Evolutionary conservation across 2,113 vertebrate genomes (phyloP).

Genomic region (Synchiropus splendidus): DNA sequence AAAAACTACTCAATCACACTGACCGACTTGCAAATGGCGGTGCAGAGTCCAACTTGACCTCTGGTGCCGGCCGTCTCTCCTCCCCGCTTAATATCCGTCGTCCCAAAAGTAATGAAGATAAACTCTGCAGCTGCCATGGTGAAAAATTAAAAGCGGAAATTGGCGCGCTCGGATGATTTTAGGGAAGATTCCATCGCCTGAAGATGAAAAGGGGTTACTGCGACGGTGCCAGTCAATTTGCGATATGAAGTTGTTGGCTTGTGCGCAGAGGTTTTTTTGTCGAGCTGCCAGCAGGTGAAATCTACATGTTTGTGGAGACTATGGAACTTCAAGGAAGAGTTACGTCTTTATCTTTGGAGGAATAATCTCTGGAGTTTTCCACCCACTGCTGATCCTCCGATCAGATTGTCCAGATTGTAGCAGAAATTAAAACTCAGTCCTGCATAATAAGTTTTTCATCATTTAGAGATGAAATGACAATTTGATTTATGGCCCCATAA

Average conservation of each 20-base stretch:
- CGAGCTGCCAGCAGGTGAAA: neutral
- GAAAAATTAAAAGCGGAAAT: slow-evolving; percentile 40
- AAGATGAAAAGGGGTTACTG: slow-evolving; percentile 15
- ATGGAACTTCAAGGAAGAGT: no score
- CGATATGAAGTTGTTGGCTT: slow-evolving; percentile 23
- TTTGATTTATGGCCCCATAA: no score
- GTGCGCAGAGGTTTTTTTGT: neutral
- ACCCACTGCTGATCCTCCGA: no score
- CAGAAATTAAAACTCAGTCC: no score
- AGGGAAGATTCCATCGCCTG: slow-evolving; percentile 7
- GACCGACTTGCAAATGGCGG: no score
- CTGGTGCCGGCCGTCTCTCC: slow-evolving; percentile 14
- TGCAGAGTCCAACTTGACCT: slow-evolving; percentile 14
- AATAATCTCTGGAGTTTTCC: no score
- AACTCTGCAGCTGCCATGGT: slow-evolving; percentile 15
- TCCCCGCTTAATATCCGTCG: slow-evolving; percentile 29
- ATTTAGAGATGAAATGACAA: no score
- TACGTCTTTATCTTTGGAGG: no score
- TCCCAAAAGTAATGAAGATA: slow-evolving; percentile 14
- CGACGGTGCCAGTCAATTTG: slow-evolving; percentile 10
- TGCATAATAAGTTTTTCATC: no score
- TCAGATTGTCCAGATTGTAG: no score
- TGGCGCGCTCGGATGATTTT: slow-evolving; percentile 13
- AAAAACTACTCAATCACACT: no score
- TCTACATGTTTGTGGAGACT: no score